Base-by-base conservation (phyloP, 2,888 invertebrate species). In the Allolobophora icterica region DNA sequence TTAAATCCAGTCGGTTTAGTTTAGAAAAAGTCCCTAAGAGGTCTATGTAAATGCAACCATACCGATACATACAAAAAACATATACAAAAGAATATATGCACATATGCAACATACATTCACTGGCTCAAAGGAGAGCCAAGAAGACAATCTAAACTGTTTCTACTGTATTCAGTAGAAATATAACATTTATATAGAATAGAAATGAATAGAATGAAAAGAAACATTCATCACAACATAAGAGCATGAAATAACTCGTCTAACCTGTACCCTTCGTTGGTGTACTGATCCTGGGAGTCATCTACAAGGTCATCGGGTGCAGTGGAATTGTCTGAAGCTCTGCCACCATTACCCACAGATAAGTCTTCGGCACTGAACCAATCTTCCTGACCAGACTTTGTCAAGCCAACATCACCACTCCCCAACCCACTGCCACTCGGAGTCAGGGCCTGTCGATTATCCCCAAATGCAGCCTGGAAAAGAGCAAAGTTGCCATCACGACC, bases 391-490 rank as follows among this genome's bases (percentile, higher is more conserved):
- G 87, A 35, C 35, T 87, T 87, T 1, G 87, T 38, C 19, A 87
- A 35, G 34, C 87, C 35, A 24, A 19, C 21, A 6, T 24, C 35
- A 34, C 34, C 35, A 24, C 87, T 35, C 71, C 71, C 71, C 71
- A 71, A 3, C 0, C 30, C 71, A 71, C 71, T 71, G 34, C 87
- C 87, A 87, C 87, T 87, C 15, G 87, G 87, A 87, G 87, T 58
- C 90, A 58, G 90, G 90, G 90, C 33, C 45, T 52, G 35, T 21
- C 52, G 90, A 58, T 71, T 90, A 19, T 45, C 90, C 33, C 71
- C 71, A 58, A 90, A 90, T 30, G 90, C 90, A 90, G 90, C 90
- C 90, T 90, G 71, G n/a, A 71, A 52, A 45, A 52, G 71, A 89
- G 24, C 38, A 89, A 89, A 89, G 40, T 6, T 38, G 42, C 4